These are phyloP conservation scores for Nasonia vitripennis DNA, from an alignment of 1,140 invertebrate genomes.

Conservation along the genomic window DNA sequence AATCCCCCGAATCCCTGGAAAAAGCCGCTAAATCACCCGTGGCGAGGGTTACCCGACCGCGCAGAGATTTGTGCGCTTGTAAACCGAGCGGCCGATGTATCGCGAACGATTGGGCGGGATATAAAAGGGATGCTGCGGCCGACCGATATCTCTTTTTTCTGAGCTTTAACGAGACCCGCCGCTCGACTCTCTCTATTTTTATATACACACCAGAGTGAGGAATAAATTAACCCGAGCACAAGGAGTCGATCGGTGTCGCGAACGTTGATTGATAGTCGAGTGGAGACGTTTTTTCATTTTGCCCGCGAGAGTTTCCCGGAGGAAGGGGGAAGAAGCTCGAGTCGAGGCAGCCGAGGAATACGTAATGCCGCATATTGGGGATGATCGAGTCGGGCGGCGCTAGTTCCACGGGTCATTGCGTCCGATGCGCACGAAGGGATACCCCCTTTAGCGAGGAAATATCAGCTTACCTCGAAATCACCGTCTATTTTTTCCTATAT, in stretches of 20 bases:
- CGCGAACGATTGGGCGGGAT: conserved; percentile 71
- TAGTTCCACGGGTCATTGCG: conserved; percentile 61
- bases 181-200: neutral
- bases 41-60: conserved; percentile 60
- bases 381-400: conserved; percentile 20
- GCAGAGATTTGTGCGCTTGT: conserved; percentile 70
- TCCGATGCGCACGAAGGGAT: conserved; percentile 57
- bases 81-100: conserved; percentile 65
- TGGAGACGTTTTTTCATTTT: neutral
- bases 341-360: conserved; percentile 16
- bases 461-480: conserved; percentile 33
- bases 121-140: conserved; percentile 66
- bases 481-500: conserved; percentile 24
- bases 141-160: conserved; percentile 58
- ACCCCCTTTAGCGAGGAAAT: conserved; percentile 54
- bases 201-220: neutral
- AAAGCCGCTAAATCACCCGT: conserved; percentile 69
- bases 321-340: neutral
- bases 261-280: neutral
- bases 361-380: conserved; percentile 35
- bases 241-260: neutral
- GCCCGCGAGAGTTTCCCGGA: neutral
- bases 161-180: neutral
- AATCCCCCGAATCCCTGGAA: conserved; percentile 60
- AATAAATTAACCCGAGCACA: neutral